Percentiles rank a stretch among this genome's conserved stretches.
phyloP scores from a whole-genome alignment of 2,113 vertebrate species.

The Macquaria australasica region DNA sequence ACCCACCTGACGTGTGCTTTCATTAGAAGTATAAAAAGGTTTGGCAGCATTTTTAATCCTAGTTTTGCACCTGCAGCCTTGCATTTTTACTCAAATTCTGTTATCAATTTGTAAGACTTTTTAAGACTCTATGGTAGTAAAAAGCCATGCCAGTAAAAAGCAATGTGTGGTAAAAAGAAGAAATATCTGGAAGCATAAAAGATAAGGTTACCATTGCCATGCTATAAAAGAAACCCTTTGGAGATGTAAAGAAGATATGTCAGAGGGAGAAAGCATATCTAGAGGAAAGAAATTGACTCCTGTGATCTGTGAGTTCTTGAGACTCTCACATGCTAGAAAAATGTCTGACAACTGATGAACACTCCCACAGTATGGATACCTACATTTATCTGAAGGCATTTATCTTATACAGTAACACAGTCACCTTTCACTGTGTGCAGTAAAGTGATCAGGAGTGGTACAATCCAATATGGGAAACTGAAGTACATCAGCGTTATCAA shows the following conservation, averaged over 20 bases:
- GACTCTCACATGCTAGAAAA: background rate
- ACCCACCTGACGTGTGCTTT: constrained; percentile 36
- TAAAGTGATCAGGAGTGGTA: constrained; percentile 13
- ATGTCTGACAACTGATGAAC: constrained; percentile 10
- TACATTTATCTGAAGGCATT: background rate
- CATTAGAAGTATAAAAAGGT: constrained; percentile 39
- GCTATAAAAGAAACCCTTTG: constrained; percentile 31
- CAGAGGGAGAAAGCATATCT: constrained; percentile 17
- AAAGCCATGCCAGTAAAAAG: constrained; percentile 21
- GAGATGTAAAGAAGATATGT: constrained; percentile 29
- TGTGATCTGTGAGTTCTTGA: constrained; percentile 17
- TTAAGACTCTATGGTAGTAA: background rate
- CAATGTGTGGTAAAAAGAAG: constrained; percentile 15
- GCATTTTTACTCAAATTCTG: constrained; percentile 28
- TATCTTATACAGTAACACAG: constrained; percentile 1
- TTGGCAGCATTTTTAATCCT: constrained; percentile 20
- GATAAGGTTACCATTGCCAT: constrained; percentile 16
- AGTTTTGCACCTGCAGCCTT: constrained; percentile 43
- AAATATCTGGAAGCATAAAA: constrained; percentile 33
- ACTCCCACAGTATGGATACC: background rate
- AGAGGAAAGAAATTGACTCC: constrained; percentile 26
- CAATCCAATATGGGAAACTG: constrained; percentile 14
- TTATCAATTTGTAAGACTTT: constrained; percentile 26
- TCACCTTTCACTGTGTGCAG: constrained; percentile 31
- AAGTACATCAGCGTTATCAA: constrained; percentile 20